Conservation (phyloP, 2,888 invertebrate species). For the Stegana nigrithorax region DNA sequence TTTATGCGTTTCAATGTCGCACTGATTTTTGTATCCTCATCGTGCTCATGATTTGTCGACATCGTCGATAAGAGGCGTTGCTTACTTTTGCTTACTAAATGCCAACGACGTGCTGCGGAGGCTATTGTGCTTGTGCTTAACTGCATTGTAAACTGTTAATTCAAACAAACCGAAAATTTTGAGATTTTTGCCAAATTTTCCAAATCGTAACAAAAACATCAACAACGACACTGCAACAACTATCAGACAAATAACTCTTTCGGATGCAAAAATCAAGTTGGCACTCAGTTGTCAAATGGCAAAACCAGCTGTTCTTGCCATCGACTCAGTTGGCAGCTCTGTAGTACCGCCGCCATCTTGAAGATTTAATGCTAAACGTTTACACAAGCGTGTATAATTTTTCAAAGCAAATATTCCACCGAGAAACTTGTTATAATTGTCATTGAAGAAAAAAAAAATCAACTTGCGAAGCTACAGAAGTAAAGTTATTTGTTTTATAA, state of each 20-base stretch:
- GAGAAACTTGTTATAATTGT: conserved; percentile 15
- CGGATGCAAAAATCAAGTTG: background rate
- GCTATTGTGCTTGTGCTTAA: too few species aligned
- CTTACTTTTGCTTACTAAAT: background rate
- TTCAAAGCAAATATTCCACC: conserved; percentile 17
- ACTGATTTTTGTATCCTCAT: conserved; percentile 32
- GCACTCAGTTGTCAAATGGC: too few species aligned
- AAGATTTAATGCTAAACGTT: conserved; percentile 26
- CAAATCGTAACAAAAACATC: background rate
- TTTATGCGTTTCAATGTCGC: conserved; percentile 48
- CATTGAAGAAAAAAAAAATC: conserved; percentile 18
- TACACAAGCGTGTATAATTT: conserved; percentile 7
- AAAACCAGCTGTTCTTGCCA: too few species aligned
- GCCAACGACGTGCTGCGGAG: conserved; percentile 12
- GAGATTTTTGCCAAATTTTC: too few species aligned
- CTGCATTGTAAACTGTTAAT: too few species aligned
- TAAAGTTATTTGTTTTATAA: background rate
- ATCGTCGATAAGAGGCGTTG: background rate
- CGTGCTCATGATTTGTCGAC: conserved; percentile 13
- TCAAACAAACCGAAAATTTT: too few species aligned
- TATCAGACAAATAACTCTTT: background rate
- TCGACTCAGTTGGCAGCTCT: too few species aligned
- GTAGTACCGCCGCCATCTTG: conserved; percentile 4
- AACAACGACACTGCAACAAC: background rate
- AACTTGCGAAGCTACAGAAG: background rate